Evolutionary conservation across 2,797 vertebrate species (phyloP).

Genomic region (Valencia hispanica): DNA sequence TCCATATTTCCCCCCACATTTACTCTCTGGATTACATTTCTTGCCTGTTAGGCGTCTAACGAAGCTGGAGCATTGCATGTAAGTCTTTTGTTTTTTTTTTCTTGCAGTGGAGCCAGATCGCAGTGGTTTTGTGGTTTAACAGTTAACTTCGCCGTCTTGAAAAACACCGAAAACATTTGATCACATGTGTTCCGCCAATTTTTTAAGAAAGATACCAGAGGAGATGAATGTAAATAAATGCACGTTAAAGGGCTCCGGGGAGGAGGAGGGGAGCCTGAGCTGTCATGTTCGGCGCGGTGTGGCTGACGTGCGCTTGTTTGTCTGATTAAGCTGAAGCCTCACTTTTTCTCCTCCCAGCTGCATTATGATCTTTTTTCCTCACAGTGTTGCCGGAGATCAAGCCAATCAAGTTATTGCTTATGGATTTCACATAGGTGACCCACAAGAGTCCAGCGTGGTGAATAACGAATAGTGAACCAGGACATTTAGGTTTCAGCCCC

Average conservation of each 20-base stretch:
- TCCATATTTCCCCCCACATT: constrained; percentile 23
- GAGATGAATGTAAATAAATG: constrained; percentile 19
- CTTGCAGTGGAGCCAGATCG: constrained; percentile 61
- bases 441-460: constrained; percentile 49
- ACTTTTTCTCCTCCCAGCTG: constrained; percentile 16
- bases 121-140: constrained; percentile 47
- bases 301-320: constrained; percentile 66
- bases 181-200: neutral
- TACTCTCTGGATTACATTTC: constrained; percentile 53
- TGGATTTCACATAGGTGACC: constrained; percentile 28
- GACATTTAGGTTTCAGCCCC: constrained; percentile 49
- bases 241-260: constrained; percentile 23
- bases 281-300: constrained; percentile 73
- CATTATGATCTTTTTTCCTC: neutral
- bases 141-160: constrained; percentile 49
- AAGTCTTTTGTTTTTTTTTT: constrained; percentile 86
- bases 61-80: constrained; percentile 73
- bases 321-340: constrained; percentile 46
- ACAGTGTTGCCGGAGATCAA: constrained; percentile 8
- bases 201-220: neutral
- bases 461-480: constrained; percentile 59
- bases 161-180: neutral
- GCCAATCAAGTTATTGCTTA: neutral
- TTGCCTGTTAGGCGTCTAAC: constrained; percentile 40
- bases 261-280: constrained; percentile 47